These are phyloP conservation scores for Unio delphinus DNA, from an alignment of 2,888 invertebrate species.

Conservation along the genomic window DNA sequence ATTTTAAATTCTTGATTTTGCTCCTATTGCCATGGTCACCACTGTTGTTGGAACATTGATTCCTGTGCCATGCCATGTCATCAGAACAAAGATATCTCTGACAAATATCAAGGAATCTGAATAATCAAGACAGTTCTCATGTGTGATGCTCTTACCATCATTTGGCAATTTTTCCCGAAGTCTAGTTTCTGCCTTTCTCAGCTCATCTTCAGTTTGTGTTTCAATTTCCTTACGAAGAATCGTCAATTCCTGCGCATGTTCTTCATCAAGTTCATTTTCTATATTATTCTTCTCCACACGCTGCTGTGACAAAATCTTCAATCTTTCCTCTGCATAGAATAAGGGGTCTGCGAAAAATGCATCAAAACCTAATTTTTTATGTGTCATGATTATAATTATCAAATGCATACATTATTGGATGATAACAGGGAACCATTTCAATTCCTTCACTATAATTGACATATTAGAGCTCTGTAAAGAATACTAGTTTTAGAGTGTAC, in stretches of 20 bases:
- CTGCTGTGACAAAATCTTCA: constrained; percentile 57
- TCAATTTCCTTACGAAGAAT: constrained; percentile 45
- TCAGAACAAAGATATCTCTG: no score
- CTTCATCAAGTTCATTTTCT: constrained; percentile 62
- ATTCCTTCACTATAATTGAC: no score
- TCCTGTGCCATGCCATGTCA: no score
- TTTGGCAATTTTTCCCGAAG: constrained; percentile 38
- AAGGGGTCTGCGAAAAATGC: constrained; percentile 53
- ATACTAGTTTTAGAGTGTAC: no score
- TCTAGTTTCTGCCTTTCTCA: constrained; percentile 35
- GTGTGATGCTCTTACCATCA: constrained; percentile 33
- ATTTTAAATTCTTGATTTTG: no score
- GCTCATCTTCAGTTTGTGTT: constrained; percentile 46
- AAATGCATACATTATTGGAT: no score
- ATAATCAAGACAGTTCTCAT: no score
- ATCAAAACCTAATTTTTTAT: neutral
- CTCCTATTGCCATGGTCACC: no score
- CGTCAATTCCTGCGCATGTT: constrained; percentile 56
- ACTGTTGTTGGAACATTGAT: no score
- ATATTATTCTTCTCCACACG: constrained; percentile 50
- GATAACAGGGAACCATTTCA: no score
- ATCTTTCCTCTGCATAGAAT: constrained; percentile 45
- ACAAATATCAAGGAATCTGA: no score
- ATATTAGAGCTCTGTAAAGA: no score
- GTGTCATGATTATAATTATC: neutral